phyloP scores from a whole-genome alignment of 2,888 invertebrate species.

The Cerceris ruficornis region DNA sequence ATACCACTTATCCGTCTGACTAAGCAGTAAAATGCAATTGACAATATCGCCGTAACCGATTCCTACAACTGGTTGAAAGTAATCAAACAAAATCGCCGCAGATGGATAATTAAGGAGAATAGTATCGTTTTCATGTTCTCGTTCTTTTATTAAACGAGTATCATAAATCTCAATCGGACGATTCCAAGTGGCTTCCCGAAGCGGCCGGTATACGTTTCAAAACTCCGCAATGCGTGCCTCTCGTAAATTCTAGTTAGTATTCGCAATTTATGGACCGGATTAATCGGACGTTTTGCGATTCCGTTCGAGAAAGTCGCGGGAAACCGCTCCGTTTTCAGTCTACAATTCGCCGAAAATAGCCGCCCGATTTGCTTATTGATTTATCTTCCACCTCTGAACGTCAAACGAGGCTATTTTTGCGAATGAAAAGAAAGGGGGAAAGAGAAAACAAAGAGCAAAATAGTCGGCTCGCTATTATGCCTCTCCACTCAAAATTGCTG shows the following conservation, averaged over 20 bases:
- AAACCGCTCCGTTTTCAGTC: slow-evolving; percentile 28
- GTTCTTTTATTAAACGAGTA: slow-evolving; percentile 29
- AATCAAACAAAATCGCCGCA: background rate
- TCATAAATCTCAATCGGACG: slow-evolving; percentile 51
- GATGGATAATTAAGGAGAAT: background rate
- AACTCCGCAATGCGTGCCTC: slow-evolving; percentile 27
- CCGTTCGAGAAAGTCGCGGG: slow-evolving; percentile 23
- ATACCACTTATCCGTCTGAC: no score
- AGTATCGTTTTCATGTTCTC: slow-evolving; percentile 9
- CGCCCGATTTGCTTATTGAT: slow-evolving; percentile 31
- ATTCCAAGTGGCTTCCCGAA: slow-evolving; percentile 26
- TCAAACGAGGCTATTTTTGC: background rate
- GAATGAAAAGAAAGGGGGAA: background rate
- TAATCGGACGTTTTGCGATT: slow-evolving; percentile 21
- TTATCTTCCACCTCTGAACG: background rate
- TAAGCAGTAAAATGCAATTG: no score
- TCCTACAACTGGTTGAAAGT: no score
- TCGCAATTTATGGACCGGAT: slow-evolving; percentile 57
- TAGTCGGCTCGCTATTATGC: no score
- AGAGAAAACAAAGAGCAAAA: no score
- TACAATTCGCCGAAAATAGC: slow-evolving; percentile 6
- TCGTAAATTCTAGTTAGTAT: slow-evolving; percentile 65
- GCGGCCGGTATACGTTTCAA: slow-evolving; percentile 45
- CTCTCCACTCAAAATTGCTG: no score
- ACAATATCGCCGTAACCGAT: no score